Conservation (phyloP, 2,797 vertebrate genomes). For the Zenarchopterus dispar region DNA sequence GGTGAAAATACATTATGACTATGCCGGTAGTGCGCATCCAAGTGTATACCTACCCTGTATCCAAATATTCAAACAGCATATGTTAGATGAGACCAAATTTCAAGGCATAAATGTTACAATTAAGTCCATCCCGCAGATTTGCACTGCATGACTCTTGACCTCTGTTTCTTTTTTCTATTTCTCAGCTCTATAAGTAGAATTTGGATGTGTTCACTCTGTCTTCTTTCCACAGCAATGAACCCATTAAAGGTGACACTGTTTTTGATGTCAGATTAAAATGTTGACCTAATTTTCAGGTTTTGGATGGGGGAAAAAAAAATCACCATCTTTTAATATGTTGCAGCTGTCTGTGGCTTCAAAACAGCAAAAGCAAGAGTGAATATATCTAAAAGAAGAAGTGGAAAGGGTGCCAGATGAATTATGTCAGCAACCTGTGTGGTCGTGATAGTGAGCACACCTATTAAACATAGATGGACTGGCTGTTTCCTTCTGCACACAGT, state of each 20-base stretch:
- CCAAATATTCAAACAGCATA: constrained; percentile 9
- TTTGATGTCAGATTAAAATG: not conserved
- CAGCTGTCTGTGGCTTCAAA: too few relatives aligned
- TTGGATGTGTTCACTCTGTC: too few relatives aligned
- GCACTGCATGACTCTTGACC: too few relatives aligned
- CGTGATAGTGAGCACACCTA: constrained; percentile 13
- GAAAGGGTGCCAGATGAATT: not conserved
- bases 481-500: constrained; percentile 31
- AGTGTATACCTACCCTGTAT: not conserved
- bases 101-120: too few relatives aligned
- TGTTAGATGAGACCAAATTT: not conserved
- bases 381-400: not conserved
- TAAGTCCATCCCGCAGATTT: too few relatives aligned
- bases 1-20: not conserved
- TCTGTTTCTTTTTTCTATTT: too few relatives aligned
- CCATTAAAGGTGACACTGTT: not conserved
- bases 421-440: constrained; percentile 21
- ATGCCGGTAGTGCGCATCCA: too few relatives aligned
- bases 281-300: too few relatives aligned
- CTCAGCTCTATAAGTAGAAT: too few relatives aligned
- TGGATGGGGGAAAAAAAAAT: too few relatives aligned
- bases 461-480: constrained; percentile 20
- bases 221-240: too few relatives aligned
- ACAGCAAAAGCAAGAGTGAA: not conserved
- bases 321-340: not conserved